Percentiles rank a stretch among this genome's conserved stretches.
Conservation (phyloP, 2,888 invertebrate species). For the Clepsis dumicolana region DNA sequence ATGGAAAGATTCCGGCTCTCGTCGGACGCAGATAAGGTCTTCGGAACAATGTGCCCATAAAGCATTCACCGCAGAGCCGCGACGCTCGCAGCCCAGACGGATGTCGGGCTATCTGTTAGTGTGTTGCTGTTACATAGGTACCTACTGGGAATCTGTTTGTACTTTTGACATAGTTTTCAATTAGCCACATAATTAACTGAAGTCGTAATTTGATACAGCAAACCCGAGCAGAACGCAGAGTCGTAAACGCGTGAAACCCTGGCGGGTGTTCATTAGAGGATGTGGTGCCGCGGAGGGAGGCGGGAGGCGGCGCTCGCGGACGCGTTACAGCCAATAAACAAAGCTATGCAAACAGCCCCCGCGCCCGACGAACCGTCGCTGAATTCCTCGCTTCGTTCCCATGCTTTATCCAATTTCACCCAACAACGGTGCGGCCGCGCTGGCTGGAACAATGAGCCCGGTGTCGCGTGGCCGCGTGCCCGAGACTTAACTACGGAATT, state of each 20-base stretch:
- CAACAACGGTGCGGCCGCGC: constrained; percentile 73
- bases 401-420: constrained; percentile 84
- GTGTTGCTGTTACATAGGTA: constrained; percentile 31
- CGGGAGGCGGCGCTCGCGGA: constrained; percentile 51
- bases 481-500: constrained; percentile 69
- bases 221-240: constrained; percentile 61
- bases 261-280: constrained; percentile 71
- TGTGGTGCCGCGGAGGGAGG: constrained; percentile 50
- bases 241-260: constrained; percentile 59
- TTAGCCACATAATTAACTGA: not conserved
- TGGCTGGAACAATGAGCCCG: constrained; percentile 75
- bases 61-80: constrained; percentile 74
- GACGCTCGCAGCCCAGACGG: constrained; percentile 57
- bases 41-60: constrained; percentile 81
- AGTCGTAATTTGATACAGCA: constrained; percentile 26
- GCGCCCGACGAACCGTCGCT: constrained; percentile 42
- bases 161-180: not conserved
- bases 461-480: constrained; percentile 72
- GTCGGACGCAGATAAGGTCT: constrained; percentile 61
- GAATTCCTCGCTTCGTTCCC: constrained; percentile 76
- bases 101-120: constrained; percentile 48
- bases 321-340: constrained; percentile 82
- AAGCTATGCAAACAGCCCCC: constrained; percentile 81
- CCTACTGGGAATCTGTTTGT: not conserved
- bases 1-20: constrained; percentile 69